Base-by-base conservation (phyloP, 2,113 vertebrate species). In the Apodemus sylvaticus region DNA sequence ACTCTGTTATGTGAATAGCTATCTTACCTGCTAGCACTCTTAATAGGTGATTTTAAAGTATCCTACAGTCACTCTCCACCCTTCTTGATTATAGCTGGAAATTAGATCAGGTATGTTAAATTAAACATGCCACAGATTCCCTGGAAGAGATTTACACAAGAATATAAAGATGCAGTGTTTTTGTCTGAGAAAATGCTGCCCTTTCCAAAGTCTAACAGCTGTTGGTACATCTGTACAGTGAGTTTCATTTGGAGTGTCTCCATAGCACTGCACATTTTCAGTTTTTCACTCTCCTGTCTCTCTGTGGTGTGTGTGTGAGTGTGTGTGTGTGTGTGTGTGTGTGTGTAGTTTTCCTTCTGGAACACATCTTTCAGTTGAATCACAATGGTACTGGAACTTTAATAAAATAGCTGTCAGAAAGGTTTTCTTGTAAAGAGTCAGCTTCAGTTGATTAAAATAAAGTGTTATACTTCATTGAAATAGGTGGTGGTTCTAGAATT, bases 401-500 rank as follows among this genome's bases (percentile, higher is more conserved):
- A 78, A 81, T 53, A 88, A 78, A 97, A 88, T 66, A 87, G 85
- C 71, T 95, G 77, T 96, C 77, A 79, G 60, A 96, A 22, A 64
- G 88, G 19, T 93, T 31, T 64, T 95, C 66, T 91, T 87, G 55
- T 89, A 95, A 26, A 2, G 58, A 94, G 78, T n/a, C 58, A 94
- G 48, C 19, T 51, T 31, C 29, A 77, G 95, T 95, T 86, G 96
- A 94, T 98, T 97, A 96, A 94, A 97, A 83, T 60, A 82, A 96
- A 96, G 58, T 87, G 90, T 78, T 92, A 26, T 85, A 95, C 97
- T 96, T 97, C 88, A 94, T 10, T 0, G 1, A 53, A 93, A 94
- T 91, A 85, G 90, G 87, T 73, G 29, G 87, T 89, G 34, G 34
- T 48, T 95, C 62, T 87, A 68, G 73, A 95, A 74, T 94, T 95